A percentile compares a stretch with the other conserved stretches of the same genome.
Conservation (phyloP, 2,113 vertebrate species). For the Epinephelus fuscoguttatus region DNA sequence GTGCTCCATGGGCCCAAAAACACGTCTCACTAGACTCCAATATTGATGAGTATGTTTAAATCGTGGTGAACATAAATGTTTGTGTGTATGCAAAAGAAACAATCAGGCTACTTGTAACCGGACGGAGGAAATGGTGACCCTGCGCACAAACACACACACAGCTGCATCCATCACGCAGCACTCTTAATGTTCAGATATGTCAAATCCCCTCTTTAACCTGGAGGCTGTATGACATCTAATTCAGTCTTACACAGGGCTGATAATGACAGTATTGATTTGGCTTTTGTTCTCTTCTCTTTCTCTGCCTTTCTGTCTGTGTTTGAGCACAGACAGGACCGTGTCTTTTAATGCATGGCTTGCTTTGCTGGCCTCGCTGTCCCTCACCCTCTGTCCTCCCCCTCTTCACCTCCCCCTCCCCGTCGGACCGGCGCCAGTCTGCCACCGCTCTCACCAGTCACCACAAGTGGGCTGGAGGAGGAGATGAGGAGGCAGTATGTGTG, state of each 20-base stretch:
- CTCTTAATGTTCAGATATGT: slow-evolving; percentile 74
- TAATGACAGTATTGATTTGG: slow-evolving; percentile 82
- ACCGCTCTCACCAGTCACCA: slow-evolving; percentile 9
- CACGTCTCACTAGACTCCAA: neutral
- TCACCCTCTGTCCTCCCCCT: neutral
- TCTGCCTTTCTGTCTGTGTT: slow-evolving; percentile 8
- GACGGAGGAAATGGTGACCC: neutral
- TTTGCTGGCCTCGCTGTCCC: neutral
- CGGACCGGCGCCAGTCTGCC: slow-evolving; percentile 2
- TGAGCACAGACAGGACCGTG: neutral
- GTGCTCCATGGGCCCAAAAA: too few species aligned
- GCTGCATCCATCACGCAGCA: slow-evolving; percentile 55
- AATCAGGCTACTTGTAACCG: neutral
- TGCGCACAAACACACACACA: neutral
- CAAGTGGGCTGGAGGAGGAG: slow-evolving; percentile 9
- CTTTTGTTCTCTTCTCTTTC: slow-evolving; percentile 54
- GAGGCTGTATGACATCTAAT: slow-evolving; percentile 78
- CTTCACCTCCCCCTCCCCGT: neutral
- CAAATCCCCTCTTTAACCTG: slow-evolving; percentile 63
- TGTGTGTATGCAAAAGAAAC: neutral
- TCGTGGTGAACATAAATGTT: neutral
- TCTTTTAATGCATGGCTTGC: slow-evolving; percentile 11
- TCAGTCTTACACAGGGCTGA: slow-evolving; percentile 67
- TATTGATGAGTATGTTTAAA: neutral
- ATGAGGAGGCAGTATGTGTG: slow-evolving; percentile 1